Evolutionary conservation across 2,113 vertebrate species (phyloP), one percentile per base, ranked within the genome.

Genomic region (Sterna hirundo): DNA sequence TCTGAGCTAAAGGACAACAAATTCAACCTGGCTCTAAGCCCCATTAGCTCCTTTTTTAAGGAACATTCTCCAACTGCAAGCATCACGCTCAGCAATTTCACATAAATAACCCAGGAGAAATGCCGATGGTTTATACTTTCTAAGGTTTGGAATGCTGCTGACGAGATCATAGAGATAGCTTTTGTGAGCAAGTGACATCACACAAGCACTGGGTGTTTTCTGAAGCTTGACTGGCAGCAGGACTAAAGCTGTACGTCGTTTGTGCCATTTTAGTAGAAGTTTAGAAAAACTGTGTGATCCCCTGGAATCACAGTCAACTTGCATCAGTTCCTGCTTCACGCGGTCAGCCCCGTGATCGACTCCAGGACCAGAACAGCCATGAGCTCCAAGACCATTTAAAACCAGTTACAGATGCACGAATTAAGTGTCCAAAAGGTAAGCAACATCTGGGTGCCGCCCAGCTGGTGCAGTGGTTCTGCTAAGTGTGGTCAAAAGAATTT

Each of bases 131-230:
- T 88, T 64, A 1, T 62, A 13, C 30, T 69, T 78, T 20, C 66
- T 60, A 54, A 40, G 58, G 42, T 69, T 8, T 51, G 7, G 65
- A 68, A 60, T 1, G 7, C 20, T 71, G 55, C 54, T 7, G 2
- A 75, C 36, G 27, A 72, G 13, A 70, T 44, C 32, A 62, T 18
- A 82, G 47, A 72, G 79, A 51, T 1, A 27, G 25, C 14, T 57
- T 71, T 29, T 34, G 58, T 25, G 21, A 76, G 21, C 42, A 71
- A 38, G 40, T 64, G 22, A 78, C 9, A 54, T 40, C 13, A 3
- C 32, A 71, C 5, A 32, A 3, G 3, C 1, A 0, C 22, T 16
- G 30, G 25, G 49, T 44, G 25, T 40, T 23, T 61, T 51, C 60
- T 78, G 47, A 76, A 51, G 36, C 64, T 9, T 61, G 38, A 47